Conservation (phyloP, 2,888 invertebrate genomes). For the Thelaira solivaga region DNA sequence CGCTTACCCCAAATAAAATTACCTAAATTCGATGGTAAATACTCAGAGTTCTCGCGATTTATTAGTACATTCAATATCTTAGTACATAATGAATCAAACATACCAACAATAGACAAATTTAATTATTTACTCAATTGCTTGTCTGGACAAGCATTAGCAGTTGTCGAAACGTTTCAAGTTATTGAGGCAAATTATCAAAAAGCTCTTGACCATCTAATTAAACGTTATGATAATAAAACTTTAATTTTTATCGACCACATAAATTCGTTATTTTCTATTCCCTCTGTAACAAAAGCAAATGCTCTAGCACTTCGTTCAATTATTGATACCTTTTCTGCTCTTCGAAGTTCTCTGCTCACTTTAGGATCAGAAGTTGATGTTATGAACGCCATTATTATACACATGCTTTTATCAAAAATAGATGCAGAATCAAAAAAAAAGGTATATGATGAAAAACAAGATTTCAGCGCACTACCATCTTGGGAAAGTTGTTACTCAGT, state of each 20-base stretch:
- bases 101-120: no score
- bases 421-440: constrained; percentile 16
- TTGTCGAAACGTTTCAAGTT: constrained; percentile 1
- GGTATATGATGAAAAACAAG: constrained; percentile 17
- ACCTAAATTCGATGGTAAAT: no score
- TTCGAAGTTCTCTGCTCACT: constrained; percentile 6
- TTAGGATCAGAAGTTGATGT: no score
- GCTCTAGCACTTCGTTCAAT: background rate
- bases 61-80: no score
- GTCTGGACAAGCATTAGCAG: background rate
- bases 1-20: background rate
- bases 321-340: constrained; percentile 1
- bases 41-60: no score
- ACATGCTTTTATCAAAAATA: constrained; percentile 16
- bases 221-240: background rate
- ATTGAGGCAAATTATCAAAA: background rate
- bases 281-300: background rate
- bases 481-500: no score
- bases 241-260: background rate
- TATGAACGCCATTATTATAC: constrained; percentile 24
- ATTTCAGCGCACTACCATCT: constrained; percentile 23
- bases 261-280: background rate
- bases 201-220: no score
- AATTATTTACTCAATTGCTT: no score
- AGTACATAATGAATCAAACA: no score